Conservation (phyloP, 2,113 vertebrate species). For the Pituophis catenifer region DNA sequence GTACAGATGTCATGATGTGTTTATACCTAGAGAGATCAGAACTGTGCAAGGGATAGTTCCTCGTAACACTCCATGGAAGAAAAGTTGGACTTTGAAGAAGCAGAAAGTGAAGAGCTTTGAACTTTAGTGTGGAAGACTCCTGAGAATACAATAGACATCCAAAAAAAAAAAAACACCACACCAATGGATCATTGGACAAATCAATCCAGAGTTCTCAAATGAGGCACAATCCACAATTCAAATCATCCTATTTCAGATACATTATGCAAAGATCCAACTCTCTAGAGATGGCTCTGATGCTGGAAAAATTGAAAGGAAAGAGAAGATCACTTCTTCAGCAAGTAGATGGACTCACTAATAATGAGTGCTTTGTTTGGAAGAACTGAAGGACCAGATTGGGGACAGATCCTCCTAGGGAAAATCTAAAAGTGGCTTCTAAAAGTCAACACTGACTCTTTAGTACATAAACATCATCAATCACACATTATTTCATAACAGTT, state of each 20-base stretch:
- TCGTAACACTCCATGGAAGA: background rate
- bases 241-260: background rate
- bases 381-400: background rate
- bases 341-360: background rate
- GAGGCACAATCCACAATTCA: background rate
- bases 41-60: background rate
- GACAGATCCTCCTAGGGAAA: background rate
- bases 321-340: background rate
- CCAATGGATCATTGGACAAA: background rate
- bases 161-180: background rate
- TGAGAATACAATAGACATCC: background rate
- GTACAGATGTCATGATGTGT: background rate
- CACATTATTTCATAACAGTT: background rate
- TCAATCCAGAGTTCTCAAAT: background rate
- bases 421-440: background rate
- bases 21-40: background rate
- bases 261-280: background rate
- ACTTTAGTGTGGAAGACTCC: background rate
- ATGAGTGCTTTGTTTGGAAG: background rate
- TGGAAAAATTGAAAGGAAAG: background rate
- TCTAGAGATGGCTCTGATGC: background rate
- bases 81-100: background rate
- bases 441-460: background rate
- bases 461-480: background rate
- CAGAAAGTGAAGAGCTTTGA: background rate